Percentiles rank a stretch among this genome's conserved stretches.
phyloP scores from a whole-genome alignment of 1,140 invertebrate genomes.

The Leptinotarsa defecta region DNA sequence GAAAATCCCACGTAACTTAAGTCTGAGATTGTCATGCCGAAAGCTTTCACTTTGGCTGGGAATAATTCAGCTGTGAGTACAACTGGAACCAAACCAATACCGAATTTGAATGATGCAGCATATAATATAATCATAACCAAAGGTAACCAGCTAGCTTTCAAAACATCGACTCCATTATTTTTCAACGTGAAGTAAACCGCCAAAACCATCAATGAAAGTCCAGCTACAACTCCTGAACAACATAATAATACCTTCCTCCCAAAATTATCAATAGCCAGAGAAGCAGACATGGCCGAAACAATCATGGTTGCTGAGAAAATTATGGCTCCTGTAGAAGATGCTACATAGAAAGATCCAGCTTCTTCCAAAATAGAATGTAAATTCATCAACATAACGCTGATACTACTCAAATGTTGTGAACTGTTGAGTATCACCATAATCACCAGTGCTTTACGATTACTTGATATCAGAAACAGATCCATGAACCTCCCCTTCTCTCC shows the following conservation, averaged over 20 bases:
- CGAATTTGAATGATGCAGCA: slow-evolving; percentile 36
- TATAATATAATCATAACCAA: slow-evolving; percentile 34
- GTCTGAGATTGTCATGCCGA: slow-evolving; percentile 46
- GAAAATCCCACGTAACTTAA: slow-evolving; percentile 51
- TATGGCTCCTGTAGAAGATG: slow-evolving; percentile 50
- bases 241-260: slow-evolving; percentile 57
- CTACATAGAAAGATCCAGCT: slow-evolving; percentile 50
- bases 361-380: slow-evolving; percentile 57
- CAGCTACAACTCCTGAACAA: slow-evolving; percentile 36
- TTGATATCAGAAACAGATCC: slow-evolving; percentile 40
- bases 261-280: slow-evolving; percentile 52
- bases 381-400: slow-evolving; percentile 63
- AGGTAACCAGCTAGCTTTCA: slow-evolving; percentile 32
- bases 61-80: slow-evolving; percentile 71
- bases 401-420: slow-evolving; percentile 60
- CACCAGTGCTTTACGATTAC: slow-evolving; percentile 43
- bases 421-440: slow-evolving; percentile 59
- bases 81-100: slow-evolving; percentile 65
- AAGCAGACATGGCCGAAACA: slow-evolving; percentile 45
- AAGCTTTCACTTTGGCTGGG: slow-evolving; percentile 63
- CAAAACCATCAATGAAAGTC: slow-evolving; percentile 30
- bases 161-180: slow-evolving; percentile 22
- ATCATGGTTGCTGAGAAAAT: slow-evolving; percentile 55
- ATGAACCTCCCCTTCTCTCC: slow-evolving; percentile 33
- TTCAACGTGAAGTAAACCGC: slow-evolving; percentile 46